phyloP scores from a whole-genome alignment of 2,113 vertebrate species.

The Sphyrna mokarran region DNA sequence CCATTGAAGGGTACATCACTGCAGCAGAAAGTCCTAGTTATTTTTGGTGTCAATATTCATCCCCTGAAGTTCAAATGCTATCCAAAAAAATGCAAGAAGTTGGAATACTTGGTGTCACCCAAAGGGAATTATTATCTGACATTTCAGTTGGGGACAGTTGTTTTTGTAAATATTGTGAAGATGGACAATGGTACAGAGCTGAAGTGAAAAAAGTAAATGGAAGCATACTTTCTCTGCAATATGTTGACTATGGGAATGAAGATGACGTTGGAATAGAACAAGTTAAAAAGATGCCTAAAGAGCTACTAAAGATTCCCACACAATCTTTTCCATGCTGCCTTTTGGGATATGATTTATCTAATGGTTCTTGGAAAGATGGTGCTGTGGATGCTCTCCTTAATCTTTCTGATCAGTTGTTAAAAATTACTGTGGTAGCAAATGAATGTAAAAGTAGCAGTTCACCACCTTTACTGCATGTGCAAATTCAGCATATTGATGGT shows the following conservation, averaged over 20 bases:
- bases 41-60: slow-evolving; percentile 75
- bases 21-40: slow-evolving; percentile 58
- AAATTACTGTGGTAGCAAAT: slow-evolving; percentile 61
- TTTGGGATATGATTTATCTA: slow-evolving; percentile 61
- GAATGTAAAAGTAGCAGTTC: slow-evolving; percentile 40
- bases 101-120: slow-evolving; percentile 43
- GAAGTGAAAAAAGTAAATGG: slow-evolving; percentile 53
- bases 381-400: slow-evolving; percentile 60
- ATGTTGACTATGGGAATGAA: slow-evolving; percentile 79
- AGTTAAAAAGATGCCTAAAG: slow-evolving; percentile 57
- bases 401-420: slow-evolving; percentile 57
- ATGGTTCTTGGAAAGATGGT: slow-evolving; percentile 61
- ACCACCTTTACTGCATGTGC: slow-evolving; percentile 56
- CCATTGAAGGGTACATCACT: slow-evolving; percentile 59
- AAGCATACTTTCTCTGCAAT: slow-evolving; percentile 53
- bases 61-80: slow-evolving; percentile 57
- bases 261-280: slow-evolving; percentile 52
- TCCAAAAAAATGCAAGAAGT: slow-evolving; percentile 54
- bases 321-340: slow-evolving; percentile 80
- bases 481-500: slow-evolving; percentile 58
- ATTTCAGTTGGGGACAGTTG: slow-evolving; percentile 62
- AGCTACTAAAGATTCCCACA: slow-evolving; percentile 56
- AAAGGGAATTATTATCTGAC: slow-evolving; percentile 15
- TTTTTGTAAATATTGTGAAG: slow-evolving; percentile 64
- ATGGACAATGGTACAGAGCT: slow-evolving; percentile 72